phyloP scores from a whole-genome alignment of 1,140 invertebrate genomes.

The Drosophila quadrilineata region DNA sequence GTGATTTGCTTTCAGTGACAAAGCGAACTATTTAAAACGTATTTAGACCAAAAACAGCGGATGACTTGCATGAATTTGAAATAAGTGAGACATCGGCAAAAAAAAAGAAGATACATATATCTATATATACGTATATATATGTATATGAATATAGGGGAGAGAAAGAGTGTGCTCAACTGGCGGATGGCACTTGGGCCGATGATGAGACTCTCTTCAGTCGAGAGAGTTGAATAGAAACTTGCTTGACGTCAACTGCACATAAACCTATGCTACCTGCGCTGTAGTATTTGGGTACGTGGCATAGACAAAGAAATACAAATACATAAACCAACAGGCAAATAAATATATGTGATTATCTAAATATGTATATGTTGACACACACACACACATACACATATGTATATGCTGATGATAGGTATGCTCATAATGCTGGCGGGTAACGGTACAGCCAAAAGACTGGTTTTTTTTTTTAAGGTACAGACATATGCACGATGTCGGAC shows the following conservation, averaged over 20 bases:
- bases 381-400: conserved; percentile 6
- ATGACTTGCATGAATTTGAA: conserved; percentile 68
- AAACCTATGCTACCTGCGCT: too few species aligned
- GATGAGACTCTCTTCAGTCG: too few species aligned
- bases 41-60: conserved; percentile 66
- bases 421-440: conserved; percentile 20
- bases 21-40: conserved; percentile 42
- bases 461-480: conserved; percentile 15
- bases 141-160: conserved; percentile 14
- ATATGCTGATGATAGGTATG: conserved; percentile 29
- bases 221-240: too few species aligned
- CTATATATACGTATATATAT: neutral
- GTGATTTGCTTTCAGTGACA: conserved; percentile 48
- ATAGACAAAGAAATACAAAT: too few species aligned
- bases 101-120: conserved; percentile 12
- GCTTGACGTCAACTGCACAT: too few species aligned
- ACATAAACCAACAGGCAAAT: too few species aligned
- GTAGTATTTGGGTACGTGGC: too few species aligned
- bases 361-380: neutral
- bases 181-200: too few species aligned
- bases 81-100: conserved; percentile 55
- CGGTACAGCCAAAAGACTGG: conserved; percentile 49
- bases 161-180: too few species aligned
- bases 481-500: too few species aligned
- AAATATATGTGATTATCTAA: conserved; percentile 5